Conservation (phyloP, 2,888 invertebrate genomes). For the Drosophila crucigera region DNA sequence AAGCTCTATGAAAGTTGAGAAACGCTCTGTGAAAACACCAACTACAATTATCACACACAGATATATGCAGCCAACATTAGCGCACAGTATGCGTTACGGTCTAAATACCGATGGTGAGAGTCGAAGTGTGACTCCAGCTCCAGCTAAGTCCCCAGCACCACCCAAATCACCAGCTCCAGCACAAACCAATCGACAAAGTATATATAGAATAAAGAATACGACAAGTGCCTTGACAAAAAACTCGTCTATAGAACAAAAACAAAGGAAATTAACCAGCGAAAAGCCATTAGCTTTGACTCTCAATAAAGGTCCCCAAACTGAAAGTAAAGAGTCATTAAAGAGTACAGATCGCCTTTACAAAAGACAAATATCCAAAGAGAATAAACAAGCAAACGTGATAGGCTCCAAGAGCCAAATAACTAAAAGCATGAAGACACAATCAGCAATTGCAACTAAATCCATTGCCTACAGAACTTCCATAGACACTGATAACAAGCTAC, state of each 20-base stretch:
- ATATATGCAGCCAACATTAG: constrained; percentile 88
- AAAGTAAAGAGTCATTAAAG: constrained; percentile 71
- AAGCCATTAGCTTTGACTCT: constrained; percentile 39
- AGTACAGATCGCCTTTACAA: constrained; percentile 65
- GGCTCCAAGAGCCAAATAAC: constrained; percentile 77
- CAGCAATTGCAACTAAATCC: constrained; percentile 71
- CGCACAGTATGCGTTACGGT: constrained; percentile 87
- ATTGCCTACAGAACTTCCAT: constrained; percentile 78
- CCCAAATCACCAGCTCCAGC: constrained; percentile 71
- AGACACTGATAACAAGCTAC: constrained; percentile 69
- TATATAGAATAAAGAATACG: constrained; percentile 48
- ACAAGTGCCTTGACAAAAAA: constrained; percentile 67
- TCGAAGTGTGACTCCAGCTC: constrained; percentile 59
- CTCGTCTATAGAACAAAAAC: constrained; percentile 52
- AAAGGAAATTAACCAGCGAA: constrained; percentile 45
- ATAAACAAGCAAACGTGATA: constrained; percentile 72
- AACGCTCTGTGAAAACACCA: constrained; percentile 60
- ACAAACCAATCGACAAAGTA: constrained; percentile 38
- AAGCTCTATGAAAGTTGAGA: constrained; percentile 20
- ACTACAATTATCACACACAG: constrained; percentile 83
- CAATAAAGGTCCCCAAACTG: constrained; percentile 60
- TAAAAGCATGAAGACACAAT: constrained; percentile 77
- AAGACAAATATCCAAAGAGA: constrained; percentile 71
- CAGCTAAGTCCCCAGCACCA: constrained; percentile 69
- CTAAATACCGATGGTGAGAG: constrained; percentile 57